Evolutionary conservation across 2,797 vertebrate genomes (phyloP), one percentile per base, ranked within the genome.

Genomic region (Hippocampus kuda): DNA sequence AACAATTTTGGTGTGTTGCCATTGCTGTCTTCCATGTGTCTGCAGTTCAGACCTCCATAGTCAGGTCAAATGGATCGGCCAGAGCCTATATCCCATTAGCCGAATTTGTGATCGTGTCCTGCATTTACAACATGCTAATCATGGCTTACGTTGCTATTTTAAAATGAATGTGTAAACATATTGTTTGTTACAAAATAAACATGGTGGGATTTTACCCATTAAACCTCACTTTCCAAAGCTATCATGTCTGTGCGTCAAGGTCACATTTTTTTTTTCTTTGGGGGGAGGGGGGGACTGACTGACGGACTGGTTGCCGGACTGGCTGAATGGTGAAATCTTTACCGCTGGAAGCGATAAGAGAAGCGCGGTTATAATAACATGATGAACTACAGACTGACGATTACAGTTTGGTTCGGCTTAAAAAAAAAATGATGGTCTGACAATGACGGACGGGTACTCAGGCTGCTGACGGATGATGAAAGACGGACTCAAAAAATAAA

Each of bases 21-120:
- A 80, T 69, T 78, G 73, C 71, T 80, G 71, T 77, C 69, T 76
- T 80, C 48, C 68, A 66, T 72, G 59, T 77, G 75, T 76, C 82
- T 74, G 71, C 71, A 69, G 79, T 74, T 77, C 75, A 78, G 78
- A 75, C 76, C 68, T 81, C 84, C 72, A 80, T 83, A 83, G 85
- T 81, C 63, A 83, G 80, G 72, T 74, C 53, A 79, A 80, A 79
- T 66, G 69, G 42, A 76, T 65, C 84, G 65, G 71, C 72, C 67
- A 65, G 8, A 56, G 34, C 9, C 9, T 15, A 48, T 63, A 60
- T 75, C 76, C 51, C 69, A 62, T 22, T 2, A 78, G 76, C 68
- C 75, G 75, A 78, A 61, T 76, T 46, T 75, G 44, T 72, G 70
- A 63, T 65, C 49, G 53, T 54, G 24, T 49, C 61, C 72, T 71